Conservation (phyloP, 1,140 invertebrate species). For the Thrips palmi region DNA sequence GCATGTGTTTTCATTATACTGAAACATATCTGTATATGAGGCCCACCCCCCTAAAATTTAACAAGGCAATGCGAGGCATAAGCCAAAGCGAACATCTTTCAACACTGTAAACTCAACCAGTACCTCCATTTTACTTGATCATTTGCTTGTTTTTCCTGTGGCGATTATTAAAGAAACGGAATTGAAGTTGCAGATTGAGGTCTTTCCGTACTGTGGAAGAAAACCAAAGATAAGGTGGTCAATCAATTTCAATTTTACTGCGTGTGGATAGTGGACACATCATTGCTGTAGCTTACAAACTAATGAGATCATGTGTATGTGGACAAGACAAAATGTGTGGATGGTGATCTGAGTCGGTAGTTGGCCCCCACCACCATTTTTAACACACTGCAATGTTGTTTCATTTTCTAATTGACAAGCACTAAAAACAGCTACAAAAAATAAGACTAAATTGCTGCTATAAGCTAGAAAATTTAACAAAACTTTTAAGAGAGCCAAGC, state of each 20-base stretch:
- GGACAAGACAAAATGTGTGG: constrained; percentile 2
- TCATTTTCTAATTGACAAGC: background rate
- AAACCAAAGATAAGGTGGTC: constrained; percentile 24
- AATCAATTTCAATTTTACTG: constrained; percentile 7
- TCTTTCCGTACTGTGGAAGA: constrained; percentile 80
- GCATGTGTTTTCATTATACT: constrained; percentile 7
- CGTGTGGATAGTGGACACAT: background rate
- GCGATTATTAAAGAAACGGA: constrained; percentile 84
- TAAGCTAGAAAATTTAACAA: no score
- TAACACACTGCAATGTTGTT: constrained; percentile 1
- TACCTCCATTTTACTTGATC: constrained; percentile 67
- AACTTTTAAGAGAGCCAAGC: no score
- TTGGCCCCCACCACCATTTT: constrained; percentile 4
- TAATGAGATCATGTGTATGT: background rate
- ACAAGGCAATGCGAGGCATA: constrained; percentile 8
- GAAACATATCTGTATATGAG: constrained; percentile 9
- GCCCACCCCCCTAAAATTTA: constrained; percentile 10
- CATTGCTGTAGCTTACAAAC: no score
- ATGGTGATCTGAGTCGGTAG: no score
- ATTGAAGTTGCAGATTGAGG: constrained; percentile 75
- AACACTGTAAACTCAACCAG: no score
- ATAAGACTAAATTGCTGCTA: no score
- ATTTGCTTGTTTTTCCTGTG: constrained; percentile 52
- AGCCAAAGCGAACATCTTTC: constrained; percentile 5
- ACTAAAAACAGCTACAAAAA: no score